phyloP scores from a whole-genome alignment of 2,888 invertebrate species.

The Microctonus aethiopoides region DNA sequence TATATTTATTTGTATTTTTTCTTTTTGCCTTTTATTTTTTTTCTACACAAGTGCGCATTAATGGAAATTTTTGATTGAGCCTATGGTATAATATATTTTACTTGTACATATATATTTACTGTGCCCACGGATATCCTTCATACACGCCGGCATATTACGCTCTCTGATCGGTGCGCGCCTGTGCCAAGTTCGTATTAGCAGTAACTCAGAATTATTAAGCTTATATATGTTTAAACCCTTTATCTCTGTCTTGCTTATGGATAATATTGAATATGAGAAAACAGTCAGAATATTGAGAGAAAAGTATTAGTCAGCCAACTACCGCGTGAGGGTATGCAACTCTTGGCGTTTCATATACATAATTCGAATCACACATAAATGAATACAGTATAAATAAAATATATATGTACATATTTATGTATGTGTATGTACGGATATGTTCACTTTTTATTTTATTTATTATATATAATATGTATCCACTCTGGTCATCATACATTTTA shows the following conservation, averaged over 20 bases:
- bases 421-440: neutral
- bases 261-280: constrained; percentile 37
- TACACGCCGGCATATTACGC: constrained; percentile 25
- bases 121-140: constrained; percentile 22
- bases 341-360: constrained; percentile 48
- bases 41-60: too few species aligned
- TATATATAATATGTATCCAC: constrained; percentile 25
- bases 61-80: too few species aligned
- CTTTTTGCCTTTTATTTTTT: too few species aligned
- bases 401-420: neutral
- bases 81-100: neutral
- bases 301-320: constrained; percentile 41
- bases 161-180: constrained; percentile 15
- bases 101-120: neutral
- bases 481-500: constrained; percentile 9
- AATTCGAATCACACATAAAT: neutral
- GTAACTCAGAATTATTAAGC: constrained; percentile 54
- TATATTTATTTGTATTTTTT: too few species aligned
- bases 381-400: neutral
- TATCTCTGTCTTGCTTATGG: constrained; percentile 13
- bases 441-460: constrained; percentile 15
- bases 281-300: constrained; percentile 48
- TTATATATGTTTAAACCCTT: constrained; percentile 31
- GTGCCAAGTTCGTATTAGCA: constrained; percentile 45
- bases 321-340: constrained; percentile 58